phyloP scores from a whole-genome alignment of 2,888 invertebrate genomes.

The Andrena chrysosceles region DNA sequence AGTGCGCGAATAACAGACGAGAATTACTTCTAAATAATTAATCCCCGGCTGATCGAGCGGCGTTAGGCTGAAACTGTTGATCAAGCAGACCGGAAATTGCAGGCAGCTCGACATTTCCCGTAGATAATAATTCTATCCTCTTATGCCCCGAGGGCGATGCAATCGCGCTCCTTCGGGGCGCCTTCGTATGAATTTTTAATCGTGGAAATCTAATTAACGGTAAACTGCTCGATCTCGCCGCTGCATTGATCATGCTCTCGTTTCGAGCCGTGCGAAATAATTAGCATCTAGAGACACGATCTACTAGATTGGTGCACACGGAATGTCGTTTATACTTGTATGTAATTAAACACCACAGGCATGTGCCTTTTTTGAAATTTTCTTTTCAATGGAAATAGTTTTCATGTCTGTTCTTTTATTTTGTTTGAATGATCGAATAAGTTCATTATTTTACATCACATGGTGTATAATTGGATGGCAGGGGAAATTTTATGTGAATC shows the following conservation, averaged over 20 bases:
- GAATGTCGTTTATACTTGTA: not conserved
- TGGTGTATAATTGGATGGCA: not conserved
- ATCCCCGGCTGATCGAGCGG: slow-evolving; percentile 20
- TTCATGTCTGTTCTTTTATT: no score
- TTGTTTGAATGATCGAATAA: no score
- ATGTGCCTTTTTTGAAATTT: not conserved
- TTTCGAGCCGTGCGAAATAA: not conserved
- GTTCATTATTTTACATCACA: no score
- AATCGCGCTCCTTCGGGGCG: slow-evolving; percentile 47
- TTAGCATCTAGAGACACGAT: not conserved
- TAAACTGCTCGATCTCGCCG: slow-evolving; percentile 39
- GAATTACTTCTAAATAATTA: slow-evolving; percentile 53
- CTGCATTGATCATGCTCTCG: slow-evolving; percentile 7
- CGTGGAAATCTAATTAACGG: slow-evolving; percentile 63
- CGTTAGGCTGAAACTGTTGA: slow-evolving; percentile 47
- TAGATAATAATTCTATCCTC: slow-evolving; percentile 74
- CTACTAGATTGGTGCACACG: not conserved
- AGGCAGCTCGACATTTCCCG: slow-evolving; percentile 75
- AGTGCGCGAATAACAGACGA: slow-evolving; percentile 8
- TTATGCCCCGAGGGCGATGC: slow-evolving; percentile 40
- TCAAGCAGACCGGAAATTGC: slow-evolving; percentile 79
- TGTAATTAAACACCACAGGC: not conserved
- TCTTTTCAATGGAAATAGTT: not conserved
- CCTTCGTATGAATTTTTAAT: slow-evolving; percentile 61
- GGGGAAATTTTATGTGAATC: no score